phyloP scores from a whole-genome alignment of 2,888 invertebrate genomes.

The Epinotia bilunana region DNA sequence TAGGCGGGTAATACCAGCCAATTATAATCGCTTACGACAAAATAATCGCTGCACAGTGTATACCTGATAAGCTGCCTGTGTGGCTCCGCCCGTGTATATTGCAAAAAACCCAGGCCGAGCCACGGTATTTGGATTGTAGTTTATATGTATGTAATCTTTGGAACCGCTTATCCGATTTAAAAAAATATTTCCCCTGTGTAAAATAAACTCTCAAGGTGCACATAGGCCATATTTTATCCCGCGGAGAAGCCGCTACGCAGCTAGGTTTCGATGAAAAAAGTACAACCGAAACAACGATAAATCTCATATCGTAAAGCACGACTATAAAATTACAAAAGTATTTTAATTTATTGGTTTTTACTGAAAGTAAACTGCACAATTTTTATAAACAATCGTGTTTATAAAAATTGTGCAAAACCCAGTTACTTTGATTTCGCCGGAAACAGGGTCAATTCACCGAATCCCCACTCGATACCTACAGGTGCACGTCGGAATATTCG shows the following conservation, averaged over 20 bases:
- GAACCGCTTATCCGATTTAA: no score
- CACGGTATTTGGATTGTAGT: no score
- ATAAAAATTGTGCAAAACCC: neutral
- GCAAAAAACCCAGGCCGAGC: no score
- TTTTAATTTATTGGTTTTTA: neutral
- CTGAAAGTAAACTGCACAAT: neutral
- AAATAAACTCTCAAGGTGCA: no score
- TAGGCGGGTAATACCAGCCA: neutral
- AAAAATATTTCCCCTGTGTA: no score
- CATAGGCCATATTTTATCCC: no score
- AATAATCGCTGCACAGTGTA: conserved; percentile 6
- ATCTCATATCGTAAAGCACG: no score
- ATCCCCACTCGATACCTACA: conserved; percentile 8
- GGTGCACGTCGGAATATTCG: conserved; percentile 13
- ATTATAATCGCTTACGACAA: neutral
- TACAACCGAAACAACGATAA: no score
- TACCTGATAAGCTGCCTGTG: neutral
- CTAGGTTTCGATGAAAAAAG: no score
- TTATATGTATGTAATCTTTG: no score
- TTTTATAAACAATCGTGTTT: neutral
- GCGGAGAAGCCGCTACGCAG: no score
- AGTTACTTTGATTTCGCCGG: neutral
- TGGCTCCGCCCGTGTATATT: no score
- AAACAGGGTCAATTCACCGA: conserved; percentile 10
- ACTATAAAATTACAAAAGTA: neutral